Conservation (phyloP, 2,113 vertebrate genomes). For the Ranitomeya imitator region DNA sequence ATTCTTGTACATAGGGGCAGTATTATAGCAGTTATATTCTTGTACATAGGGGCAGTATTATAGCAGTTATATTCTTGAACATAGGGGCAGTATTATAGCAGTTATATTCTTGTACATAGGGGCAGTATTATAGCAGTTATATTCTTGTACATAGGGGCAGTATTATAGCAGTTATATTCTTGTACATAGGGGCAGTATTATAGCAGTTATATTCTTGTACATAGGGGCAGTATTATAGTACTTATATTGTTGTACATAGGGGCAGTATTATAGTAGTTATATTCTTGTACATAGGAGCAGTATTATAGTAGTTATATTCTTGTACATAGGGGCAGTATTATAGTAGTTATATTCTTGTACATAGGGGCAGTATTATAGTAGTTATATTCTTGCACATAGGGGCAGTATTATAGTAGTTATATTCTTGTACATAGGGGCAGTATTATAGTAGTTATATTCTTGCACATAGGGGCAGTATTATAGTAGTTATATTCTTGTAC, state of each 20-base stretch:
- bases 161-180: no score
- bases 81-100: no score
- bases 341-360: no score
- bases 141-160: no score
- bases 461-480: neutral
- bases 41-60: no score
- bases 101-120: no score
- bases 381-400: neutral
- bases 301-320: neutral
- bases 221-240: neutral
- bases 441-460: slow-evolving; percentile 3
- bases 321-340: no score
- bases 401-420: neutral
- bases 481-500: slow-evolving; percentile 3
- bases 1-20: neutral
- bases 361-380: neutral
- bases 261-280: neutral
- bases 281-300: neutral
- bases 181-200: no score
- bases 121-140: no score
- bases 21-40: no score
- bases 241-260: no score
- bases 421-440: neutral
- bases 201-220: neutral
- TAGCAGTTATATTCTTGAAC: no score